A percentile compares a stretch with the other conserved stretches of the same genome.
Evolutionary conservation across 1,140 invertebrate genomes (phyloP).

Genomic region (Eumaeus atala): DNA sequence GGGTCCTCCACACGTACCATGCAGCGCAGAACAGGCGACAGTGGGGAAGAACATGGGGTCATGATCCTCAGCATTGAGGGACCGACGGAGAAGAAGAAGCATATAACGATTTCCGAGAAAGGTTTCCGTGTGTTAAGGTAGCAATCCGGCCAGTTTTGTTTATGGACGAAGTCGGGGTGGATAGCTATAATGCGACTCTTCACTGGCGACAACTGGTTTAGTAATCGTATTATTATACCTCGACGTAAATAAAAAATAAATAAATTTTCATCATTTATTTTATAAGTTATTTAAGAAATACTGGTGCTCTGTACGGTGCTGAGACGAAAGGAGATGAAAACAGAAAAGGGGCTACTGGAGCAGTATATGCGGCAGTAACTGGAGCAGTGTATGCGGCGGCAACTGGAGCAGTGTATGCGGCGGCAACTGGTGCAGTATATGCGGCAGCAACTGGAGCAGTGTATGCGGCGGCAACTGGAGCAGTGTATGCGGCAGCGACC

Average conservation of each 20-base stretch:
- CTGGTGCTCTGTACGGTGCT: slow-evolving; percentile 33
- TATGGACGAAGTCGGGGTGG: no score
- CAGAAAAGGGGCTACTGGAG: slow-evolving; percentile 25
- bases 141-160: no score
- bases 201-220: no score
- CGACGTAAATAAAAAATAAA: neutral
- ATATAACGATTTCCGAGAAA: no score
- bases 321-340: slow-evolving; percentile 20
- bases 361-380: slow-evolving; percentile 24
- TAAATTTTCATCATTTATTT: slow-evolving; percentile 3
- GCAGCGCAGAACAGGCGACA: no score
- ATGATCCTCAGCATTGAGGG: no score
- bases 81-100: no score
- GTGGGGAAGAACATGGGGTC: no score
- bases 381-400: slow-evolving; percentile 33
- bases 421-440: slow-evolving; percentile 25
- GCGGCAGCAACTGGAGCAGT: slow-evolving; percentile 33
- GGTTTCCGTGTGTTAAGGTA: no score
- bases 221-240: no score
- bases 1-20: no score
- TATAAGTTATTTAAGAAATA: slow-evolving; percentile 24
- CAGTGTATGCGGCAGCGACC: slow-evolving; percentile 34
- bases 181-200: no score
- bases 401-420: slow-evolving; percentile 33
- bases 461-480: slow-evolving; percentile 35